A percentile compares a stretch with the other conserved stretches of the same genome.
Evolutionary conservation across 2,797 vertebrate genomes (phyloP).

Genomic region (Hylomyscus alleni): DNA sequence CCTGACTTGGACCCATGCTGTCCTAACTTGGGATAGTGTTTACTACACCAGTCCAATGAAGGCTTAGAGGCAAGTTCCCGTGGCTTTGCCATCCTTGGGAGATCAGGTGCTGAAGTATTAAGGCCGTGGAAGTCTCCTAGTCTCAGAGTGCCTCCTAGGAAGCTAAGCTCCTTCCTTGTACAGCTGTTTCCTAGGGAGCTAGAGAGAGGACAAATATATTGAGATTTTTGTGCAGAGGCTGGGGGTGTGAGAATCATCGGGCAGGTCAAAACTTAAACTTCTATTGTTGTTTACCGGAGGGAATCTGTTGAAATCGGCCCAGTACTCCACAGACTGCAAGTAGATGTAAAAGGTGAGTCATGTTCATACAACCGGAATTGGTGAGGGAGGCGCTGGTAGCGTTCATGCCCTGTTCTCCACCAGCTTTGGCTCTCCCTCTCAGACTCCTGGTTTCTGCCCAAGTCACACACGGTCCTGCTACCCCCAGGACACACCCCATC

Average conservation of each 20-base stretch:
- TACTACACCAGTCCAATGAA: accelerated
- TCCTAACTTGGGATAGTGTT: not conserved
- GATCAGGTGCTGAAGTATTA: not conserved
- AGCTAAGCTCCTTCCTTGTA: accelerated
- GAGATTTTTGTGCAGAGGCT: not conserved
- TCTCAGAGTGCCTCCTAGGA: not conserved
- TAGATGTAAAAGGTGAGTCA: not conserved
- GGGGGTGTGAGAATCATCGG: too few species aligned
- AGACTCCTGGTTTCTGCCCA: not conserved
- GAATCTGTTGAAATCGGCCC: not conserved
- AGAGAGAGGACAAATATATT: not conserved
- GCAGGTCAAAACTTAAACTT: not conserved
- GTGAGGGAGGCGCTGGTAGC: not conserved
- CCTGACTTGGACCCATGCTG: not conserved
- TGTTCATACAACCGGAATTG: not conserved
- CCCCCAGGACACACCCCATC: not conserved
- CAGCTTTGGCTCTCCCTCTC: not conserved
- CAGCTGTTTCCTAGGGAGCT: not conserved
- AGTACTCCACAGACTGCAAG: not conserved
- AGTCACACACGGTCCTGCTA: not conserved
- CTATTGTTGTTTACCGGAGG: not conserved
- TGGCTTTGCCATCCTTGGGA: not conserved
- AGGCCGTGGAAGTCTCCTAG: accelerated
- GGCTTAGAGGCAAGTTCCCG: not conserved
- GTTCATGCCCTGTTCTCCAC: too few species aligned